Base-by-base conservation (phyloP, 2,113 vertebrate species). In the Pollimyrus isidori region DNA sequence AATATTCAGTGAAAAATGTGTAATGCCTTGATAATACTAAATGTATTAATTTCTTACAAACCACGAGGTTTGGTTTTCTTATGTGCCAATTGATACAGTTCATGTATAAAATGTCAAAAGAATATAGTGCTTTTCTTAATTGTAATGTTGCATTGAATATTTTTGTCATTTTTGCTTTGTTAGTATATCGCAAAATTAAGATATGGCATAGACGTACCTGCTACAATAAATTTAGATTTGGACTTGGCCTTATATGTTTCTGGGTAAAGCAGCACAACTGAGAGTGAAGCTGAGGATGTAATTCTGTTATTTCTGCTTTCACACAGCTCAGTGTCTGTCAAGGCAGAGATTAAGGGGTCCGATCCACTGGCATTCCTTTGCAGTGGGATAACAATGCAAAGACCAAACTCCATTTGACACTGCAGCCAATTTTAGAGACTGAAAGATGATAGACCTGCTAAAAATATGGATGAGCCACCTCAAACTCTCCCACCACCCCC, bases 391-490 rank as follows among this genome's bases (percentile, higher is more conserved):
- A 48, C 82, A 84, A 48, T 84, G 82, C 45, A 30, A 35, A 53
- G 49, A 86, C 23, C 84, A 26, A 3, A 39, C 21, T 84, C 76
- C 87, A 35, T 80, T 56, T 88, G 58, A 84, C 52, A 17, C 30
- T 82, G 42, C 45, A n/a, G 87, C 58, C 50, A 46, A 88, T 35
- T 69, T 90, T 90, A 88, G 53, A 15, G 45, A 50, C 45, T 10
- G 39, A 58, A 88, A 62, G 73, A 30, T 65, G 46, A 88, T 58
- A 88, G 69, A 45, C 15, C 49, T 35, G 21, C 69, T 80, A 88
- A 83, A 53, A 90, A 88, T 90, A 84, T 88, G 10, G 10, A 46
- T 84, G 69, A 85, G 23, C 39, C 30, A 85, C 53, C n/a, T 26
- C 52, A 42, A 53, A 69, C 62, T 69, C 13, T 17, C 17, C 30